Evolutionary conservation across 2,888 invertebrate genomes (phyloP).

Genomic region (Pandemis cinnamomeana): DNA sequence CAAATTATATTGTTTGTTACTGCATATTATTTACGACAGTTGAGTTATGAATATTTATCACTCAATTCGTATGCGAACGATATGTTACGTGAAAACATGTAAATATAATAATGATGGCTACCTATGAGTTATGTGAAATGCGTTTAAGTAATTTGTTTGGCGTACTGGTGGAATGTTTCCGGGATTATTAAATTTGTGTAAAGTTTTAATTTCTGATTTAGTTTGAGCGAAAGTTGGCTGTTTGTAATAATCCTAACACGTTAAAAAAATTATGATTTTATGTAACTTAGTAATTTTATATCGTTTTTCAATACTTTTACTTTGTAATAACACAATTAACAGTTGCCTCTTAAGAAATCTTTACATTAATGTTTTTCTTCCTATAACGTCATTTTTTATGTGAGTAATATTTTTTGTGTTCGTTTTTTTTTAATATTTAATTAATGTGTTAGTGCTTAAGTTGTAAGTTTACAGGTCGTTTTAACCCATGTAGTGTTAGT

Average conservation of each 20-base stretch:
- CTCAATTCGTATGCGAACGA: conserved; percentile 7
- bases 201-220: conserved; percentile 1
- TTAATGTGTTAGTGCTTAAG: too few relatives aligned
- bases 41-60: conserved; percentile 34
- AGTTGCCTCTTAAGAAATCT: too few relatives aligned
- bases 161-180: background rate
- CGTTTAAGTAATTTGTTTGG: conserved; percentile 1
- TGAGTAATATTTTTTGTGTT: too few relatives aligned
- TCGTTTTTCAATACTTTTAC: too few relatives aligned
- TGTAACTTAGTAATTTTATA: background rate
- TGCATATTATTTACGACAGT: conserved; percentile 9
- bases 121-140: conserved; percentile 8
- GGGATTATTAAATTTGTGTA: background rate
- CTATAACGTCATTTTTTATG: too few relatives aligned
- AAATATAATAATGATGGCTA: conserved; percentile 4
- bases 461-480: too few relatives aligned
- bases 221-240: background rate
- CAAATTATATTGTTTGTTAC: conserved; percentile 29
- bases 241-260: background rate
- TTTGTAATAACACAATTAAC: too few relatives aligned
- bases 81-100: conserved; percentile 23
- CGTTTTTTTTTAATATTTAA: too few relatives aligned
- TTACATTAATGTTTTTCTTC: too few relatives aligned
- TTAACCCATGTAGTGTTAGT: too few relatives aligned
- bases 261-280: too few relatives aligned